Evolutionary conservation across 2,113 vertebrate species (phyloP).

Genomic region (Oncorhynchus keta): DNA sequence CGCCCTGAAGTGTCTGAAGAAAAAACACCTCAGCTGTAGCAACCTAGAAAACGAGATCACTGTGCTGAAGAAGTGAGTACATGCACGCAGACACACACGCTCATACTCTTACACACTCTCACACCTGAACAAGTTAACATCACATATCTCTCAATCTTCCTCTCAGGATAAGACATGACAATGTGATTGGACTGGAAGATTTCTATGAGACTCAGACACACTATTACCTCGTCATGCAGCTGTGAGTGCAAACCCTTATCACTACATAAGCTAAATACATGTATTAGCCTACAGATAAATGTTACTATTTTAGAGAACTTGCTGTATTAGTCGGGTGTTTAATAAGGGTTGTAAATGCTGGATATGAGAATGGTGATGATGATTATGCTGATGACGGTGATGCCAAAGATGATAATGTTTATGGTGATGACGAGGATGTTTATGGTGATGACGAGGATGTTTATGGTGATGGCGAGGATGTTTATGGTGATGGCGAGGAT

Average conservation of each 20-base stretch:
- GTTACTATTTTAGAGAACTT: not conserved
- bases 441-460: no score
- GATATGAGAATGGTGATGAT: no score
- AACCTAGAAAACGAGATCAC: slow-evolving; percentile 93
- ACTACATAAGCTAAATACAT: not conserved
- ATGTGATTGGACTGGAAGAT: slow-evolving; percentile 90
- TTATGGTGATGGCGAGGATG: not conserved
- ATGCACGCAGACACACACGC: not conserved
- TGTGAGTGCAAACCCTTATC: slow-evolving; percentile 80
- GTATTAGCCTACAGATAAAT: not conserved
- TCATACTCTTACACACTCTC: not conserved
- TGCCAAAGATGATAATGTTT: no score
- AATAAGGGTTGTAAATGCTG: not conserved
- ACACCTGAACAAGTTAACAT: not conserved
- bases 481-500: not conserved
- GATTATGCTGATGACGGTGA: no score
- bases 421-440: no score
- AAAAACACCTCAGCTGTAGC: slow-evolving; percentile 81
- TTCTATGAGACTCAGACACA: slow-evolving; percentile 92
- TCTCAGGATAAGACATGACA: slow-evolving; percentile 91
- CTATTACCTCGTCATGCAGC: slow-evolving; percentile 95
- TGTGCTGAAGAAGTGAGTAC: slow-evolving; percentile 85
- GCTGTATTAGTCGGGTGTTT: no score
- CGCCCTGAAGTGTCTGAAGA: slow-evolving; percentile 94
- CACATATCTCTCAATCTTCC: not conserved